phyloP scores from a whole-genome alignment of 1,140 invertebrate species.

The Megathymus violae region DNA sequence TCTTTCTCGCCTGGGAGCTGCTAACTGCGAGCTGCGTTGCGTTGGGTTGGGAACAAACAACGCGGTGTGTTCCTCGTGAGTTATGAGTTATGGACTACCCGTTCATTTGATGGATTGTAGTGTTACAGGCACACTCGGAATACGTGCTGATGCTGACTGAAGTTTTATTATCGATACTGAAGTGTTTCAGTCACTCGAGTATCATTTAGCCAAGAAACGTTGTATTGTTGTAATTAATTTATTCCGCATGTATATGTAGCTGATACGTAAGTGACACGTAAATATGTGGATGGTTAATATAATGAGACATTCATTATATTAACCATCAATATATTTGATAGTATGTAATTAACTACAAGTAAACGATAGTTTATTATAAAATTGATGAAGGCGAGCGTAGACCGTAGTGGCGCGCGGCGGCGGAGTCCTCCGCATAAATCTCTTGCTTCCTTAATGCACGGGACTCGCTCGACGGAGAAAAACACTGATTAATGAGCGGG shows the following conservation, averaged over 20 bases:
- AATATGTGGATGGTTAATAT: too few species aligned
- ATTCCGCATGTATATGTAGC: too few species aligned
- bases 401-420: slow-evolving; percentile 11
- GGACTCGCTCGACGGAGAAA: slow-evolving; percentile 20
- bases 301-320: too few species aligned
- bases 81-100: slow-evolving; percentile 22
- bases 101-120: slow-evolving; percentile 23
- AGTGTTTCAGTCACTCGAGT: not conserved
- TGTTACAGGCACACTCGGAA: slow-evolving; percentile 7
- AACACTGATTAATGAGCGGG: slow-evolving; percentile 24
- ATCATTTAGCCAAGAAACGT: too few species aligned
- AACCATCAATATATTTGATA: too few species aligned
- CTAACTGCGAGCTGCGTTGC: slow-evolving; percentile 4
- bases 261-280: too few species aligned
- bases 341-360: too few species aligned
- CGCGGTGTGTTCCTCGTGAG: slow-evolving; percentile 7
- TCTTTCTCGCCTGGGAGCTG: not conserved
- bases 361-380: slow-evolving; percentile 10
- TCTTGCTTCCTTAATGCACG: slow-evolving; percentile 21
- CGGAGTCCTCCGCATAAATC: slow-evolving; percentile 26
- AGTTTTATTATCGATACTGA: not conserved
- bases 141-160: not conserved
- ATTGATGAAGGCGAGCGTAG: slow-evolving; percentile 21
- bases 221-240: too few species aligned
- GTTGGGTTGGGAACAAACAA: slow-evolving; percentile 22